These are phyloP conservation scores for Melanerpes aurifrons DNA, from an alignment of 2,113 vertebrate genomes.

Conservation along the genomic window DNA sequence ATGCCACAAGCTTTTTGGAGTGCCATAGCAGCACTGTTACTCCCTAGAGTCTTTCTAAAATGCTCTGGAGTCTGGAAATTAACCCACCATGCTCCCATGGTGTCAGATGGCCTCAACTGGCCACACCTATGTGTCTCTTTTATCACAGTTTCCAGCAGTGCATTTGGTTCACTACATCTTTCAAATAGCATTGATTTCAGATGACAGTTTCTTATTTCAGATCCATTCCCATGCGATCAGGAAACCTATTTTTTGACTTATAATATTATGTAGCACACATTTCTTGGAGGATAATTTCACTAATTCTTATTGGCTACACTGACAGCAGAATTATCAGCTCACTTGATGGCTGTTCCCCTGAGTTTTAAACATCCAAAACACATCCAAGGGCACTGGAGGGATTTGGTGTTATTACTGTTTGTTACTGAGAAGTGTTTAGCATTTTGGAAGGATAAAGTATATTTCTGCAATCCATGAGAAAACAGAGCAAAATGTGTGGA, in stretches of 20 bases:
- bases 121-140: not conserved
- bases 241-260: not conserved
- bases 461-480: not conserved
- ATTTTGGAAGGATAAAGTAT: not conserved
- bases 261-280: not conserved
- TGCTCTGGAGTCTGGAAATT: not conserved
- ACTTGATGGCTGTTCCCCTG: slow-evolving; percentile 38
- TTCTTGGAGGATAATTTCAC: not conserved
- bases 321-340: slow-evolving; percentile 43
- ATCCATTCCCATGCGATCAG: not conserved
- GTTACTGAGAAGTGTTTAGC: not conserved
- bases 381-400: not conserved
- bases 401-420: not conserved
- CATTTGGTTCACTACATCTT: not conserved
- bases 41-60: not conserved
- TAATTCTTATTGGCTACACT: not conserved
- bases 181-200: not conserved
- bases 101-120: not conserved
- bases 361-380: slow-evolving; percentile 32
- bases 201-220: not conserved
- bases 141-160: not conserved
- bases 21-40: not conserved
- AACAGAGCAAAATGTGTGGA: not conserved
- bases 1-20: not conserved
- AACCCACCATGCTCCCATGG: not conserved